A percentile compares a stretch with the other conserved stretches of the same genome.
Conservation (phyloP, 2,113 vertebrate genomes). For the Bos javanicus region DNA sequence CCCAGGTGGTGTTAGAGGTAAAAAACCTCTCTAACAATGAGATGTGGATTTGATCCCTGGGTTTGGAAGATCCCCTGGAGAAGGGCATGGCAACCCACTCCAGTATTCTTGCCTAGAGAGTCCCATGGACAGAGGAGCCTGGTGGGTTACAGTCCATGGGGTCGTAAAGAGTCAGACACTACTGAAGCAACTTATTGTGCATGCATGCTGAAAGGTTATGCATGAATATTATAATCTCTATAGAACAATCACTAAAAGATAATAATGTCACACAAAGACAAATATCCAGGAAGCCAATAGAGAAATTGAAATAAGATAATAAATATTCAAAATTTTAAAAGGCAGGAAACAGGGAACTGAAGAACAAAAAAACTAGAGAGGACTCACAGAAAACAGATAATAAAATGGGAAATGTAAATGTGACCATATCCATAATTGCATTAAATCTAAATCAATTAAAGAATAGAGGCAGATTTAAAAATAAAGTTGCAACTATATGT, state of each 20-base stretch:
- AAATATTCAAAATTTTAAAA: background rate
- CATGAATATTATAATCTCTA: background rate
- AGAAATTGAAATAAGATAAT: slow-evolving; percentile 7
- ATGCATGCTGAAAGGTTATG: background rate
- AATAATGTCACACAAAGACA: background rate
- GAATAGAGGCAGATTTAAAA: background rate
- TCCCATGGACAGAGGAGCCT: background rate
- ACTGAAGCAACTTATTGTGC: background rate
- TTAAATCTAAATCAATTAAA: background rate
- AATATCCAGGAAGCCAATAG: background rate
- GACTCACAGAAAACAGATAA: background rate
- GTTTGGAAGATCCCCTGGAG: background rate
- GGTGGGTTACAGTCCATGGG: background rate
- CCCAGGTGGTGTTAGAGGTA: background rate
- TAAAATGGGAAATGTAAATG: background rate
- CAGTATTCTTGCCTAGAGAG: background rate
- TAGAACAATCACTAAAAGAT: background rate
- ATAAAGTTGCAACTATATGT: background rate
- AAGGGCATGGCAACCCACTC: background rate
- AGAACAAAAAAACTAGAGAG: background rate
- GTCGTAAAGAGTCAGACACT: background rate
- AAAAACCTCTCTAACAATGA: background rate
- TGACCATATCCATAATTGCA: background rate
- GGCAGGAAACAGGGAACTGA: background rate
- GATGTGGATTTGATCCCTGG: background rate